Conservation (phyloP, 2,888 invertebrate genomes). For the Myopa testacea region DNA sequence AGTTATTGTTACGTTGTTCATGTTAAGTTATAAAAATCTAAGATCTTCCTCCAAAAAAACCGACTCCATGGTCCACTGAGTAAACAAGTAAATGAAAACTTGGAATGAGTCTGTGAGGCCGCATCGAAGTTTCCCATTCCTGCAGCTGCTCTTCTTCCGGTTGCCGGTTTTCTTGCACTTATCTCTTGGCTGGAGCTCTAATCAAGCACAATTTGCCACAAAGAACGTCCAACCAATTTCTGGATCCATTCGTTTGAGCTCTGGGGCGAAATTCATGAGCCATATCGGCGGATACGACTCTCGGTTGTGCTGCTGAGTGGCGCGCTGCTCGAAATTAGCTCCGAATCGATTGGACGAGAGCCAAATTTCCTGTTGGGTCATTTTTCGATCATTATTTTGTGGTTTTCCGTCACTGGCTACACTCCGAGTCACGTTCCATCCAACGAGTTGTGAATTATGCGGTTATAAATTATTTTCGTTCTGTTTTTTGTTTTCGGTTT, state of each 20-base stretch:
- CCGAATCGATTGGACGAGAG: constrained; percentile 50
- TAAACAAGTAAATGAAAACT: too few species aligned
- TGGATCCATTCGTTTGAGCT: constrained; percentile 24
- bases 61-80: too few species aligned
- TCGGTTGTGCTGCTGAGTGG: background rate
- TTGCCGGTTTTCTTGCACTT: background rate
- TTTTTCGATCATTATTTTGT: constrained; percentile 53
- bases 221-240: constrained; percentile 34
- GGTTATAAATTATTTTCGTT: constrained; percentile 15
- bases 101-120: background rate
- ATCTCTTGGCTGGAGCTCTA: constrained; percentile 29
- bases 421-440: constrained; percentile 22
- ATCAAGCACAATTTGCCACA: constrained; percentile 27
- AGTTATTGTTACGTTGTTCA: too few species aligned
- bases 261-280: constrained; percentile 23
- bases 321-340: constrained; percentile 46
- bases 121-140: background rate
- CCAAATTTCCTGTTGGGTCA: constrained; percentile 52
- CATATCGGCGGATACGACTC: background rate
- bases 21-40: too few species aligned
- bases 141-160: background rate
- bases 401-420: constrained; percentile 47
- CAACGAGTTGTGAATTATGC: constrained; percentile 36
- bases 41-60: too few species aligned
- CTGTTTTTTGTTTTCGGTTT: background rate